phyloP scores from a whole-genome alignment of 1,140 invertebrate species.

The Choristoneura fumiferana region DNA sequence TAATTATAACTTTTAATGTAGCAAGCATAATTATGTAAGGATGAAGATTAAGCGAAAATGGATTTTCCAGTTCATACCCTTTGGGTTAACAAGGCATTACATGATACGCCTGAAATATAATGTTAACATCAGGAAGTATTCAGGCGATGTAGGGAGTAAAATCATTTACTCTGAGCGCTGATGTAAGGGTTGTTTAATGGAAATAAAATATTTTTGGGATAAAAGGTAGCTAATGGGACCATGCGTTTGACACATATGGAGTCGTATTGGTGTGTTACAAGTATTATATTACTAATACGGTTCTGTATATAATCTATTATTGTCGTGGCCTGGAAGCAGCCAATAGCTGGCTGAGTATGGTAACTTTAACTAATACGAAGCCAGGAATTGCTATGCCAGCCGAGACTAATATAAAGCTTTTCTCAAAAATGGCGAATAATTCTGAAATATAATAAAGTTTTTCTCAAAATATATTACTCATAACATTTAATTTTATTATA shows the following conservation, averaged over 20 bases:
- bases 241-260: neutral
- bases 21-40: neutral
- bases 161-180: neutral
- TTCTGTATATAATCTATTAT: too few relatives aligned
- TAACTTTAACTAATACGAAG: too few relatives aligned
- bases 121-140: neutral
- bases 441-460: too few relatives aligned
- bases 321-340: too few relatives aligned
- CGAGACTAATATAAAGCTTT: too few relatives aligned
- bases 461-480: too few relatives aligned
- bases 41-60: neutral
- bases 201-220: neutral
- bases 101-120: neutral
- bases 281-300: too few relatives aligned
- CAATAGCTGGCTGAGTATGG: too few relatives aligned
- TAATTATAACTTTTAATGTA: slow-evolving; percentile 6
- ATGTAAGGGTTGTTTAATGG: neutral
- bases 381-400: too few relatives aligned
- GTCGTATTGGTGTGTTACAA: too few relatives aligned
- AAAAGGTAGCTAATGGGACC: neutral
- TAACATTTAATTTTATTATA: too few relatives aligned
- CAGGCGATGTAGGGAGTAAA: neutral
- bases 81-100: neutral
- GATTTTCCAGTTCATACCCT: neutral
- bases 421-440: too few relatives aligned